These are phyloP conservation scores for Dipodomys merriami DNA, from an alignment of 2,113 vertebrate genomes.

Conservation along the genomic window DNA sequence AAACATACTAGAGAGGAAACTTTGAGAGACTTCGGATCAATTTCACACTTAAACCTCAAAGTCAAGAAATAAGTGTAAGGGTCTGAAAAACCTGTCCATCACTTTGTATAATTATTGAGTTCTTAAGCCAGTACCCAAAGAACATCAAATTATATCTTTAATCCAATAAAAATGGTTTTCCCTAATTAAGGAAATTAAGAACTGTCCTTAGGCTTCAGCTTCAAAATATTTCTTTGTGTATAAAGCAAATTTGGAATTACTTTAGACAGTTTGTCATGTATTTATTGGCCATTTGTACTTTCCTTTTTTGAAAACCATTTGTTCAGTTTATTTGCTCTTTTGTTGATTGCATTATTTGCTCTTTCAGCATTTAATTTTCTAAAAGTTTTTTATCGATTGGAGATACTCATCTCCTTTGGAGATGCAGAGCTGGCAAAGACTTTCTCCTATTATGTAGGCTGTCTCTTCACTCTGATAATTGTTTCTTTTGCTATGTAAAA, in stretches of 20 bases:
- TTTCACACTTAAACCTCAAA: conserved; percentile 79
- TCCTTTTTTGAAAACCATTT: too few species aligned
- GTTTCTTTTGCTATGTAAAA: too few species aligned
- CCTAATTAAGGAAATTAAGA: conserved; percentile 67
- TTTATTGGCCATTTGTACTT: too few species aligned
- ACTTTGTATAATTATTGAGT: conserved; percentile 50
- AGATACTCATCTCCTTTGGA: too few species aligned
- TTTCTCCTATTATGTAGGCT: too few species aligned
- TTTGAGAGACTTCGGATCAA: conserved; percentile 66
- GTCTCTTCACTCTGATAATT: too few species aligned
- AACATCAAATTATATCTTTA: conserved; percentile 74
- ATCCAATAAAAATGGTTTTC: conserved; percentile 79
- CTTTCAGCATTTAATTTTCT: too few species aligned
- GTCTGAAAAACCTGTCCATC: conserved; percentile 64
- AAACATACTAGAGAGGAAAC: conserved; percentile 76
- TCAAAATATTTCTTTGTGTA: conserved; percentile 3
- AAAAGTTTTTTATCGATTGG: too few species aligned
- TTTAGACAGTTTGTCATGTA: too few species aligned
- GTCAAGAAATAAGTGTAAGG: conserved; percentile 64
- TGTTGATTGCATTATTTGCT: too few species aligned
- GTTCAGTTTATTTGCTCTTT: too few species aligned
- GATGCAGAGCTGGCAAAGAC: too few species aligned
- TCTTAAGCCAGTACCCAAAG: conserved; percentile 60
- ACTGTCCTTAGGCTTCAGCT: conserved; percentile 44
- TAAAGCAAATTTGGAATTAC: background rate